phyloP scores from a whole-genome alignment of 1,140 invertebrate species.

The Samia ricini region DNA sequence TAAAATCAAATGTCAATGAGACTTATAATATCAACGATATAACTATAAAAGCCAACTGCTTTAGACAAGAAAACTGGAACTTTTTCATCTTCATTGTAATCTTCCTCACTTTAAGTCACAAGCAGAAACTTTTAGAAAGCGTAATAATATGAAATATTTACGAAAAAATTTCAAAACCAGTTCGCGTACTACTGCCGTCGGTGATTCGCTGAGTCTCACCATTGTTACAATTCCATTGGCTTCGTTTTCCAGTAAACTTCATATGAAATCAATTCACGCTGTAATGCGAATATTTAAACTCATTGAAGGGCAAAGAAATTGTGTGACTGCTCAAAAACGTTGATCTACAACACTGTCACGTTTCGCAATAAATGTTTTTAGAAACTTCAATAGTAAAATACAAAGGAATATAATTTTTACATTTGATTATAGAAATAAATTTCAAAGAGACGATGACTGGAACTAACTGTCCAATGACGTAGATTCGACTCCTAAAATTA shows the following conservation, averaged over 20 bases:
- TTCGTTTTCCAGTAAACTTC: constrained; percentile 8
- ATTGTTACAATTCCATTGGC: constrained; percentile 8
- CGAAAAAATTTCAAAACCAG: not conserved
- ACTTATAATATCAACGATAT: too few relatives aligned
- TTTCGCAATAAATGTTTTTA: not conserved
- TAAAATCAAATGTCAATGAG: too few relatives aligned
- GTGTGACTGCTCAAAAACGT: not conserved
- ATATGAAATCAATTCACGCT: constrained; percentile 26
- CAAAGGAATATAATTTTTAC: too few relatives aligned
- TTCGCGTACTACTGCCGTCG: constrained; percentile 5
- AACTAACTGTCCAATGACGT: too few relatives aligned
- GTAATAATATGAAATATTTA: not conserved
- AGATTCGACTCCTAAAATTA: too few relatives aligned
- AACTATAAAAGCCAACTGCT: too few relatives aligned
- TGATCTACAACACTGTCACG: not conserved
- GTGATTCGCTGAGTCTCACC: not conserved
- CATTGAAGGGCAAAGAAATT: not conserved
- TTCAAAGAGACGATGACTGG: too few relatives aligned
- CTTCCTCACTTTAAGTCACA: too few relatives aligned
- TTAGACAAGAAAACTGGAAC: too few relatives aligned
- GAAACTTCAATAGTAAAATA: not conserved
- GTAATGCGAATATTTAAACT: not conserved
- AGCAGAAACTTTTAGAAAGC: too few relatives aligned
- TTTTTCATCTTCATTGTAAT: too few relatives aligned
- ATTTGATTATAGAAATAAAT: too few relatives aligned